These are phyloP conservation scores for Epinephelus fuscoguttatus DNA, from an alignment of 2,113 vertebrate species.

Conservation along the genomic window DNA sequence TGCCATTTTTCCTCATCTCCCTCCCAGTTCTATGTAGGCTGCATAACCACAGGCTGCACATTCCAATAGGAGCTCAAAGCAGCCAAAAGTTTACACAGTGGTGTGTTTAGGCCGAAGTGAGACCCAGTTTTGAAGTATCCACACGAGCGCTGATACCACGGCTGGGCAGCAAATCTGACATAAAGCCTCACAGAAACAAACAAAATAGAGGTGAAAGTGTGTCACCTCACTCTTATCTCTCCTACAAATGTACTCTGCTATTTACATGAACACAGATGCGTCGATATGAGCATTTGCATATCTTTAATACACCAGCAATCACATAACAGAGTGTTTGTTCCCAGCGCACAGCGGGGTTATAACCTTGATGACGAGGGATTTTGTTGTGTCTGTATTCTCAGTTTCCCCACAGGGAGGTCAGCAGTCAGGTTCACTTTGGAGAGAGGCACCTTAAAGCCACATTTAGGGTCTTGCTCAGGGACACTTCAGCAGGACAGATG, in stretches of 20 bases:
- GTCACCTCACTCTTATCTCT: conserved; percentile 9
- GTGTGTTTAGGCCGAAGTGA: conserved; percentile 25
- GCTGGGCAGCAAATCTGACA: background rate
- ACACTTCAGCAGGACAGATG: background rate
- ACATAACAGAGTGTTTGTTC: conserved; percentile 16
- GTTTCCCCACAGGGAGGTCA: conserved; percentile 11
- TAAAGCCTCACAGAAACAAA: background rate
- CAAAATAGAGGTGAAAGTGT: background rate
- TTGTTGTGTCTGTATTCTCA: background rate
- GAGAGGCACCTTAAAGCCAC: background rate
- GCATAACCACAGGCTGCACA: conserved; percentile 54
- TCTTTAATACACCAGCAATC: background rate
- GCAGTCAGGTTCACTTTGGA: background rate
- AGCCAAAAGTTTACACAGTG: conserved; percentile 36
- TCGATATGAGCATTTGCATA: conserved; percentile 50
- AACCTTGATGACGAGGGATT: background rate
- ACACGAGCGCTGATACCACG: background rate
- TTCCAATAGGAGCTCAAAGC: conserved; percentile 48
- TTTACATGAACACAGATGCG: conserved; percentile 34
- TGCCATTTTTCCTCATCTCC: conserved; percentile 56
- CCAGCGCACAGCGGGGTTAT: background rate
- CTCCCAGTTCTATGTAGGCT: conserved; percentile 54
- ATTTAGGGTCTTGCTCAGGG: conserved; percentile 8
- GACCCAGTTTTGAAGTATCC: conserved; percentile 17
- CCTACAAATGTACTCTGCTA: background rate